Evolutionary conservation across 35 echinoderm and acorn worm genomes (phyloP), one percentile per base, ranked within the genome.

Genomic region (Ophiothrix spiculata): DNA sequence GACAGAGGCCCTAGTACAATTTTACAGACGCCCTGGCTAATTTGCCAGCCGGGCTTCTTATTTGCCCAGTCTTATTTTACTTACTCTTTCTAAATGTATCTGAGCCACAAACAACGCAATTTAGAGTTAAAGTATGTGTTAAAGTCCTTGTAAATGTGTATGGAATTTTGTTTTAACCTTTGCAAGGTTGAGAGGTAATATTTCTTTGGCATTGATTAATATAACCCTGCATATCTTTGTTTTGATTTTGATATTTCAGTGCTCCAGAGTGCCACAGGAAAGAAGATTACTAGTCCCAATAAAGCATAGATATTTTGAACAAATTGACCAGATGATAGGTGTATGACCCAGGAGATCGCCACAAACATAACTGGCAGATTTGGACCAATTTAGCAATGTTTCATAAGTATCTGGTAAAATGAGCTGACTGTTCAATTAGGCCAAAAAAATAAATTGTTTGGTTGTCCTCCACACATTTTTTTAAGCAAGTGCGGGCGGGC

Each of bases 291-390:
- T 83, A 56, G 45, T 99, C 31, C 96, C 96, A 12, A 49, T 99
- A n/a, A 85, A 91, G 34, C 84, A 69, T 33, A 76, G 79, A 31
- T 99, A 99, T 49, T 38, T 99, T n/a, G 91, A 93, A 79, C 96
- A 99, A 45, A 99, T 99, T 38, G 92, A 99, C 56, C 85, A 94
- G 37, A 74, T 99, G 74, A 90, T 99, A 33, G 96, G 96, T 45
- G 39, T 90, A 90, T 90, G 81, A 84, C 74, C 25, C 36, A 69
- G n/a, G n/a, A n/a, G n/a, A n/a, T n/a, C n/a, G n/a, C n/a, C n/a
- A n/a, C n/a, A n/a, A n/a, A n/a, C n/a, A n/a, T n/a, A n/a, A n/a
- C n/a, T n/a, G n/a, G n/a, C n/a, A n/a, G n/a, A n/a, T n/a, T n/a
- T n/a, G n/a, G n/a, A n/a, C n/a, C n/a, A n/a, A n/a, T n/a, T n/a